These are phyloP conservation scores for Lamellibrachia columna DNA, from an alignment of 2,888 invertebrate genomes.

Conservation along the genomic window DNA sequence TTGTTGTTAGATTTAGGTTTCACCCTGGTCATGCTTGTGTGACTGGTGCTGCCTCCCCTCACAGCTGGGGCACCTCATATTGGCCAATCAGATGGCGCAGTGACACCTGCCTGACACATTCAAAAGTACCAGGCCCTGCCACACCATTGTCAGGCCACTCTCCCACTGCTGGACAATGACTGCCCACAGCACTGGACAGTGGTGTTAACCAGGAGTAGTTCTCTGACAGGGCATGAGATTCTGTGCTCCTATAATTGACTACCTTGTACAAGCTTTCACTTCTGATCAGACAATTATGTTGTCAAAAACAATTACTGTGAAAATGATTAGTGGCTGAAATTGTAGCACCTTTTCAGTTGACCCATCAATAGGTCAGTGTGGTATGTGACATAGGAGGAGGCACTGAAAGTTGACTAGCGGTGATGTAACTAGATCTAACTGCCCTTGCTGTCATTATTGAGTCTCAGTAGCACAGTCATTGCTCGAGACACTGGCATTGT, in stretches of 20 bases:
- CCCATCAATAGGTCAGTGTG: background rate
- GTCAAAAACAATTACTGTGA: background rate
- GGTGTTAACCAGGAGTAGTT: background rate
- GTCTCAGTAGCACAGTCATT: no score
- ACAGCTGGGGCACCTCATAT: background rate
- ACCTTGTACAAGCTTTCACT: background rate
- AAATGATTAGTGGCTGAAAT: background rate
- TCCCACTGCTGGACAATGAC: background rate
- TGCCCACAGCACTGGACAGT: background rate
- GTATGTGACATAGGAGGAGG: background rate
- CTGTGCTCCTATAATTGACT: background rate
- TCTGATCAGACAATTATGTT: conserved; percentile 3
- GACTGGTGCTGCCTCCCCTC: background rate
- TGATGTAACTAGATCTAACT: background rate
- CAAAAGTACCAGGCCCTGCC: background rate
- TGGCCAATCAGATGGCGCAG: background rate
- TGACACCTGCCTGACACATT: background rate
- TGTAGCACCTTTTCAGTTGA: background rate
- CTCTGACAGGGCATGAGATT: background rate
- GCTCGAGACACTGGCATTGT: no score
- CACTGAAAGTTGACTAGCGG: background rate
- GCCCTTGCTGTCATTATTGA: background rate
- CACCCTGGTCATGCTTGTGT: background rate
- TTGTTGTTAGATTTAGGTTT: background rate
- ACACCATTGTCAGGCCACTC: background rate